These are phyloP conservation scores for Lemur catta DNA, from an alignment of 2,797 vertebrate genomes.

Conservation along the genomic window DNA sequence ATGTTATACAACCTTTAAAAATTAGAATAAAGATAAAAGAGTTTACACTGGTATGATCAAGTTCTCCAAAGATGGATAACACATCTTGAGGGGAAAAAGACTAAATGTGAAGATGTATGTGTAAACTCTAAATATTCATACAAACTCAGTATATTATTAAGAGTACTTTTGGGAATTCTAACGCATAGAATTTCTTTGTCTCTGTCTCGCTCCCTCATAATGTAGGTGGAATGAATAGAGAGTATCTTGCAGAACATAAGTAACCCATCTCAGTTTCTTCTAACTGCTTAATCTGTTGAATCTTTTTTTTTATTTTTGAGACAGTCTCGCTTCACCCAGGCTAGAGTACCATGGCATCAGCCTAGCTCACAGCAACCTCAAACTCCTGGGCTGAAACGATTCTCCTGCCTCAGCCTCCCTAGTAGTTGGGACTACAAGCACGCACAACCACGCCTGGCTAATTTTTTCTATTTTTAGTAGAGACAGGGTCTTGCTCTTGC, in stretches of 20 bases:
- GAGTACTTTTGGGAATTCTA: constrained; percentile 11
- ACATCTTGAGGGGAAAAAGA: background rate
- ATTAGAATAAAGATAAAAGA: background rate
- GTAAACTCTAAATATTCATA: background rate
- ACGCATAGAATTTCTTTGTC: background rate
- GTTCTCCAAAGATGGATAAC: background rate
- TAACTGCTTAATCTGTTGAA: background rate
- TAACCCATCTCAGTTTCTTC: background rate
- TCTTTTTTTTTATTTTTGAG: background rate
- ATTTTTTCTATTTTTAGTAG: no score
- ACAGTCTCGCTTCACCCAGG: no score
- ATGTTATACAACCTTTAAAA: background rate
- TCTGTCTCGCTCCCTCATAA: background rate
- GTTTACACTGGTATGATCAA: background rate
- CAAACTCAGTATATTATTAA: constrained; percentile 14
- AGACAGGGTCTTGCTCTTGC: no score
- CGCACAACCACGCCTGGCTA: no score
- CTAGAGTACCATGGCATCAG: no score
- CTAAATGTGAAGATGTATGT: background rate
- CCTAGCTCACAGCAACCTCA: no score
- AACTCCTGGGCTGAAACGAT: no score
- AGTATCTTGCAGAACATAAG: background rate
- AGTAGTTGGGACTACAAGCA: no score
- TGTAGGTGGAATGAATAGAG: background rate
- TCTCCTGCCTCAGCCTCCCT: no score